Evolutionary conservation across 2,797 vertebrate species (phyloP).

Genomic region (Sebastes alutus): DNA sequence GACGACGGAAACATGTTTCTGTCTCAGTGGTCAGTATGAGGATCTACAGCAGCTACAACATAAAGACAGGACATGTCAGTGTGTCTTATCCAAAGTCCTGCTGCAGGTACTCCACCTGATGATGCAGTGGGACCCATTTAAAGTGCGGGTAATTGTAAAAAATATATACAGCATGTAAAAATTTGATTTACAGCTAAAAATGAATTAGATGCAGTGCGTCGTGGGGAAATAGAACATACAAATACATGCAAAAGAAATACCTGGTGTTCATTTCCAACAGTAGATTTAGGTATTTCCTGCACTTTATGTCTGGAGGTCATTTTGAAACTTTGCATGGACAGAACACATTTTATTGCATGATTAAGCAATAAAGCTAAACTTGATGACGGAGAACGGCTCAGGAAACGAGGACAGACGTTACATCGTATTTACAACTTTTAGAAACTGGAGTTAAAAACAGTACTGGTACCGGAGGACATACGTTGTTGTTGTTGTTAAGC

Average conservation of each 20-base stretch:
- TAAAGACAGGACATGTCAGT: background rate
- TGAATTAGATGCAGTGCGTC: background rate
- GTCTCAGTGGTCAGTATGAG: background rate
- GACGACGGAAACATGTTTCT: background rate
- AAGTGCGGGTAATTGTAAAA: no score
- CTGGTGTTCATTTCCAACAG: background rate
- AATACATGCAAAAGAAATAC: background rate
- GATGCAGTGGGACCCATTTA: no score
- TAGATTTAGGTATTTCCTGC: background rate
- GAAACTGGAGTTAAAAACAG: background rate
- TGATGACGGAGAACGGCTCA: background rate
- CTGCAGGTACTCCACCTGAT: background rate
- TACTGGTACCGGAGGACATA: background rate
- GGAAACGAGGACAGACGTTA: background rate
- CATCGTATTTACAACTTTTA: background rate
- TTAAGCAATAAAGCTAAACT: background rate
- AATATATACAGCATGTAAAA: no score
- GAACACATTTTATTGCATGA: background rate
- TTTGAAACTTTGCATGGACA: background rate
- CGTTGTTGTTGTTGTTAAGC: background rate
- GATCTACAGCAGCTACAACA: background rate
- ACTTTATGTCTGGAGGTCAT: background rate
- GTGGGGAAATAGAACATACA: accelerated
- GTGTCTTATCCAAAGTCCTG: background rate
- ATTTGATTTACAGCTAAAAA: no score